These are phyloP conservation scores for Oceanites oceanicus DNA, from an alignment of 2,113 vertebrate genomes.

Conservation along the genomic window DNA sequence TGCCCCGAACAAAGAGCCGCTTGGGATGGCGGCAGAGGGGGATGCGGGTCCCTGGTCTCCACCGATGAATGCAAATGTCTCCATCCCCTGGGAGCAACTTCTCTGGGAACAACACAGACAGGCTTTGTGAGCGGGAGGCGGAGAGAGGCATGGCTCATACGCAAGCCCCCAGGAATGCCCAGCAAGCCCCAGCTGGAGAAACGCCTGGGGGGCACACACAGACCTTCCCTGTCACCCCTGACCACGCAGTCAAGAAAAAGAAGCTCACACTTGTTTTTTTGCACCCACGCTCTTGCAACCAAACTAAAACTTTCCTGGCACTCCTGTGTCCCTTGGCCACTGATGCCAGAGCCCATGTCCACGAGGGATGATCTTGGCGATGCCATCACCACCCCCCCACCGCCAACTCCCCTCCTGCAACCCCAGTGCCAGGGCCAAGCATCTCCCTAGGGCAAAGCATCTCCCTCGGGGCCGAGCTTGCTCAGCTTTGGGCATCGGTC, in stretches of 20 bases:
- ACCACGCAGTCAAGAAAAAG: neutral
- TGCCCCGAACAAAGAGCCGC: conserved; percentile 10
- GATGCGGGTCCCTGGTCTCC: neutral
- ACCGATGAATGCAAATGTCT: conserved; percentile 47
- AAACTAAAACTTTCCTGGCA: neutral
- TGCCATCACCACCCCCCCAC: neutral
- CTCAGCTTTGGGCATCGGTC: neutral
- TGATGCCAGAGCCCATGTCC: neutral
- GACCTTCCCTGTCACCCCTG: neutral
- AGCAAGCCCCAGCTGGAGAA: conserved; percentile 13
- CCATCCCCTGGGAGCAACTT: neutral
- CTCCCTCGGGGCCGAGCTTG: neutral
- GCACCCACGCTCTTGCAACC: neutral
- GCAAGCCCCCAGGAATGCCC: conserved; percentile 10
- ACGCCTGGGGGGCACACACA: neutral
- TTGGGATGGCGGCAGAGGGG: neutral
- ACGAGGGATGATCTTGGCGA: neutral
- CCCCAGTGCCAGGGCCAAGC: neutral
- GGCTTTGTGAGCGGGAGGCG: conserved; percentile 15
- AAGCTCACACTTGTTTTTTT: neutral
- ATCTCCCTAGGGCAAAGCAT: neutral
- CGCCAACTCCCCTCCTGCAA: neutral
- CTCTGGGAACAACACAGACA: neutral
- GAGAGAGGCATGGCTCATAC: neutral
- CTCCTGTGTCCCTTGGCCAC: neutral